These are phyloP conservation scores for Drosophila yooni DNA, from an alignment of 2,888 invertebrate species.

Conservation along the genomic window DNA sequence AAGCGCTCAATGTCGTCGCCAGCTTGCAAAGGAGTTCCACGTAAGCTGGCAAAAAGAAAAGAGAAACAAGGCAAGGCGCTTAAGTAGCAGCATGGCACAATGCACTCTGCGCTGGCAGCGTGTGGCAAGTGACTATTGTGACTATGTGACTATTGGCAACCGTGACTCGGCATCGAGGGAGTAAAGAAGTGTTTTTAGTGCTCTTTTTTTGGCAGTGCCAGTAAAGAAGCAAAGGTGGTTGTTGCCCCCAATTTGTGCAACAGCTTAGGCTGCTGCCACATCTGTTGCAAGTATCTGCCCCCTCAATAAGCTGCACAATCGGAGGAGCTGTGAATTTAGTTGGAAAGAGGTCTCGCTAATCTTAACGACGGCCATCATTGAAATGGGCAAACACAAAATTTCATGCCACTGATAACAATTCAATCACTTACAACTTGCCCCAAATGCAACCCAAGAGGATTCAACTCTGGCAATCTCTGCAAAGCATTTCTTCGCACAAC, in stretches of 20 bases:
- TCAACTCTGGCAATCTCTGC: slow-evolving; percentile 31
- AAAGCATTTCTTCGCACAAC: slow-evolving; percentile 3
- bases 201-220: slow-evolving; percentile 14
- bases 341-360: slow-evolving; percentile 15
- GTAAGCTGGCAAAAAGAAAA: slow-evolving; percentile 44
- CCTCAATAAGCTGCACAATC: neutral
- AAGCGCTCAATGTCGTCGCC: slow-evolving; percentile 55
- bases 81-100: slow-evolving; percentile 35
- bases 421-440: slow-evolving; percentile 71
- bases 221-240: slow-evolving; percentile 3
- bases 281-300: neutral
- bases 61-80: slow-evolving; percentile 11
- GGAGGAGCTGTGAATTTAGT: neutral
- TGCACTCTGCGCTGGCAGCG: slow-evolving; percentile 20
- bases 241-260: slow-evolving; percentile 25
- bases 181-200: slow-evolving; percentile 34
- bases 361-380: slow-evolving; percentile 29
- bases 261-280: slow-evolving; percentile 11
- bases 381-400: slow-evolving; percentile 60
- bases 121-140: slow-evolving; percentile 17
- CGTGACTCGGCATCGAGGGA: slow-evolving; percentile 43
- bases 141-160: slow-evolving; percentile 24
- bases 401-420: slow-evolving; percentile 67
- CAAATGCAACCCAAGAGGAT: slow-evolving; percentile 57
- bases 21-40: slow-evolving; percentile 25